A percentile compares a stretch with the other conserved stretches of the same genome.
phyloP scores from a whole-genome alignment of 2,113 vertebrate species.

The Meles meles region DNA sequence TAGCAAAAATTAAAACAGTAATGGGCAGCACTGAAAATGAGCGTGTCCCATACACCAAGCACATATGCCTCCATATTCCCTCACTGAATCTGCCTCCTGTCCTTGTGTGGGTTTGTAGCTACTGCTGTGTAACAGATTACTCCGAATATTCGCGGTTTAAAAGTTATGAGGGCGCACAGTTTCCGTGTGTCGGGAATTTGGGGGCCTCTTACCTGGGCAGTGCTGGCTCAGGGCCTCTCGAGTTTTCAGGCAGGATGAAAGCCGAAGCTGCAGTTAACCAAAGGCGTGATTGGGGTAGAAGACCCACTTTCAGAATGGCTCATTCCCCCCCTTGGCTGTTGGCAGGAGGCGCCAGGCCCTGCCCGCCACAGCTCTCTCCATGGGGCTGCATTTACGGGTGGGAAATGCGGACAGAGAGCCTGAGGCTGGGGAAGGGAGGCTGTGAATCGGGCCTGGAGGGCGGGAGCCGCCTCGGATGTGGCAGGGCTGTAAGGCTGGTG shows the following conservation, averaged over 20 bases:
- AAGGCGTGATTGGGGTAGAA: not conserved
- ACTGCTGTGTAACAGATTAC: not conserved
- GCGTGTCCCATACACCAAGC: too few relatives aligned
- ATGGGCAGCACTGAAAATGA: not conserved
- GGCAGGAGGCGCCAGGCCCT: not conserved
- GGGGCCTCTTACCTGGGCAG: not conserved
- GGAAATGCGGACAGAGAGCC: not conserved
- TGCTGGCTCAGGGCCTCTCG: not conserved
- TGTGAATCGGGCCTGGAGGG: not conserved
- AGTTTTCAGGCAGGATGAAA: not conserved
- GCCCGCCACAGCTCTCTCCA: not conserved
- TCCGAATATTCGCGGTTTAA: not conserved
- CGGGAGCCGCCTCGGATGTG: not conserved
- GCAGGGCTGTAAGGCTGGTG: not conserved
- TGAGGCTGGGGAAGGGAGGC: not conserved
- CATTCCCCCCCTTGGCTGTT: not conserved
- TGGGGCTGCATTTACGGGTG: not conserved
- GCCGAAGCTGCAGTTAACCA: not conserved
- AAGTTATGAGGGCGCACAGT: not conserved
- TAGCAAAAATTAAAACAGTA: not conserved
- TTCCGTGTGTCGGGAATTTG: not conserved
- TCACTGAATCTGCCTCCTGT: not conserved
- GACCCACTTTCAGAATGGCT: not conserved
- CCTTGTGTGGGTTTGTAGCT: too few relatives aligned
- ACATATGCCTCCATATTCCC: not conserved